Evolutionary conservation across 2,113 vertebrate genomes (phyloP).

Genomic region (Perccottus glenii): DNA sequence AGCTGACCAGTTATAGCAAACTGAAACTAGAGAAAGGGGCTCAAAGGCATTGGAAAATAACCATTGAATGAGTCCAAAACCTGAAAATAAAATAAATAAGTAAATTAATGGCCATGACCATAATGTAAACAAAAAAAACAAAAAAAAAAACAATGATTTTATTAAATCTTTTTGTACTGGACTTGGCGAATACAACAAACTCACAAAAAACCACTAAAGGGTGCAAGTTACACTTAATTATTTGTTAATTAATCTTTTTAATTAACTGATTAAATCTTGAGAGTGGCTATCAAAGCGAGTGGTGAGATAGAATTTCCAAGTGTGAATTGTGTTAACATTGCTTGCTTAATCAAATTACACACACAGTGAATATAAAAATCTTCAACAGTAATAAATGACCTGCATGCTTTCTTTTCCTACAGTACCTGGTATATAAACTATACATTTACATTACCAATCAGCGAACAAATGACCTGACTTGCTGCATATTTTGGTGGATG

Average conservation of each 20-base stretch:
- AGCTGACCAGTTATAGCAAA: too few species aligned
- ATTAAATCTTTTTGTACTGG: too few species aligned
- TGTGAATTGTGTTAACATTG: neutral
- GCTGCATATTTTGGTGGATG: conserved; percentile 17
- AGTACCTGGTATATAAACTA: neutral
- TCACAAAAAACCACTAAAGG: conserved; percentile 1
- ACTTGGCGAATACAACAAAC: neutral
- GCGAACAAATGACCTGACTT: neutral
- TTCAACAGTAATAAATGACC: neutral
- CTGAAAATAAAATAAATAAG: too few species aligned
- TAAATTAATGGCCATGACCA: too few species aligned
- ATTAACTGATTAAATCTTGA: conserved; percentile 14
- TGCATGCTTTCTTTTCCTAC: neutral
- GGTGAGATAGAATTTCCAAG: neutral
- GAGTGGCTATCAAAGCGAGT: conserved; percentile 7
- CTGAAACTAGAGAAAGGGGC: too few species aligned
- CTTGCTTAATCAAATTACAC: conserved; percentile 11
- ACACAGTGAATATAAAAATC: neutral
- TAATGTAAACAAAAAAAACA: too few species aligned
- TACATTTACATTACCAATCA: neutral
- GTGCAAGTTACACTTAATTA: conserved; percentile 10
- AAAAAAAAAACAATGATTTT: too few species aligned
- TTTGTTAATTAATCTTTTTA: conserved; percentile 11
- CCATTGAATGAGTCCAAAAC: too few species aligned
- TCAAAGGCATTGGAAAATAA: too few species aligned